A percentile compares a stretch with the other conserved stretches of the same genome.
Conservation (phyloP, 2,888 invertebrate genomes). For the Scaptomyza cyrtandrae region DNA sequence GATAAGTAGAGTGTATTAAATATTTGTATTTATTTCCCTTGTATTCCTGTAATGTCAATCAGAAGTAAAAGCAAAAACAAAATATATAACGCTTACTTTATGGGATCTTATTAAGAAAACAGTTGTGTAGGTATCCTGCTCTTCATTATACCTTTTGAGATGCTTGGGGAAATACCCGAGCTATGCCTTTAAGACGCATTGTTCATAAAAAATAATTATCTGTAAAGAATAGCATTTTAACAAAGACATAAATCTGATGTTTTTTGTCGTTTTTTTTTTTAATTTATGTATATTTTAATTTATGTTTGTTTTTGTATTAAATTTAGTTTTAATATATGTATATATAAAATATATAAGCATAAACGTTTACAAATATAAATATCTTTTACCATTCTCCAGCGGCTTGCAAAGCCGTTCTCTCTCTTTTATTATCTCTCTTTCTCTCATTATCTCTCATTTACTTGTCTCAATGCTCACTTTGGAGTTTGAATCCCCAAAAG, state of each 20-base stretch:
- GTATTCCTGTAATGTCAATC: no score
- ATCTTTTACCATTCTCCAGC: conserved; percentile 62
- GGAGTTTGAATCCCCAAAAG: conserved; percentile 42
- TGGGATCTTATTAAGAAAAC: no score
- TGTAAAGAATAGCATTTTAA: no score
- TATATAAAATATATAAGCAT: conserved; percentile 75
- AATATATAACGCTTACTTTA: not conserved
- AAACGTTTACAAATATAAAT: conserved; percentile 76
- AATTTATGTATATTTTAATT: conserved; percentile 50
- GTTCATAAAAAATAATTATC: no score
- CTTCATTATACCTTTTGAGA: no score
- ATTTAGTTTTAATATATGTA: conserved; percentile 58
- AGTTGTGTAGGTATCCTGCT: no score
- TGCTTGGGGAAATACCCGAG: no score
- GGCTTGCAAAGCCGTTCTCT: conserved; percentile 2
- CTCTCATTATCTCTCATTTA: conserved; percentile 1
- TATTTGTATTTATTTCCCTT: no score
- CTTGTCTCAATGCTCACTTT: conserved; percentile 21
- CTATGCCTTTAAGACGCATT: no score
- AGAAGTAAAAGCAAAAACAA: not conserved
- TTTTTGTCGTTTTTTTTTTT: conserved; percentile 54
- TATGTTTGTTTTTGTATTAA: conserved; percentile 48
- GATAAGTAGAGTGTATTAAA: no score
- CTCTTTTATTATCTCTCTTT: not conserved
- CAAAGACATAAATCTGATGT: not conserved